Evolutionary conservation across 2,888 invertebrate species (phyloP).

Genomic region (Dicyrtomina minuta): DNA sequence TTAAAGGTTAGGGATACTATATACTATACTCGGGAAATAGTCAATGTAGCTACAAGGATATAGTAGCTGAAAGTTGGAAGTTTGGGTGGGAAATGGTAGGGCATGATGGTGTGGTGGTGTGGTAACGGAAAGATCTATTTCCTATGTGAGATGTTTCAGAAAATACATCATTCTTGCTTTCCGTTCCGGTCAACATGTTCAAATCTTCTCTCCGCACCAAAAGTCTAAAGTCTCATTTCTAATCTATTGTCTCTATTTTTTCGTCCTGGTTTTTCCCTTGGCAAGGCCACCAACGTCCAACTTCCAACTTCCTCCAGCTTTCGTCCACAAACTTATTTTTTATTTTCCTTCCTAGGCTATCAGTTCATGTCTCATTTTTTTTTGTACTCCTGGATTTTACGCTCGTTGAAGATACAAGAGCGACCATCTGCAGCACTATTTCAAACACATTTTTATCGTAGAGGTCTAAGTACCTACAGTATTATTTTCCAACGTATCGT

Average conservation of each 20-base stretch:
- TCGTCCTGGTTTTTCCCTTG: too few relatives aligned
- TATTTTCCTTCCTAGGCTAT: slow-evolving; percentile 12
- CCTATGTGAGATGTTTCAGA: slow-evolving; percentile 5
- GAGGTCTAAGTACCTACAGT: too few relatives aligned
- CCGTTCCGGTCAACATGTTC: slow-evolving; percentile 25
- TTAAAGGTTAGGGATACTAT: background rate
- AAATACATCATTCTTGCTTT: slow-evolving; percentile 10
- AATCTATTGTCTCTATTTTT: too few relatives aligned
- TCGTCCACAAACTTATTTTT: slow-evolving; percentile 14
- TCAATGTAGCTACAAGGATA: background rate
- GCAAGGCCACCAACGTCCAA: too few relatives aligned
- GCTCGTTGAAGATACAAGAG: too few relatives aligned
- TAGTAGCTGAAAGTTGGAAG: too few relatives aligned
- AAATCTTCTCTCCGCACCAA: slow-evolving; percentile 48
- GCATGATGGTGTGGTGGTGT: too few relatives aligned
- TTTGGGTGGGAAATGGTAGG: background rate
- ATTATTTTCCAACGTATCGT: too few relatives aligned
- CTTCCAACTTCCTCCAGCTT: background rate
- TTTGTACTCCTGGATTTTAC: too few relatives aligned
- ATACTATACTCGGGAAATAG: background rate
- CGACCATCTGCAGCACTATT: too few relatives aligned
- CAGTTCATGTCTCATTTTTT: too few relatives aligned
- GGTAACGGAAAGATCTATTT: slow-evolving; percentile 1
- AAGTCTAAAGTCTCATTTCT: slow-evolving; percentile 30
- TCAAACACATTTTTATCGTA: too few relatives aligned